Evolutionary conservation across 1,140 invertebrate genomes (phyloP).

Genomic region (Potamilus streckersoni): DNA sequence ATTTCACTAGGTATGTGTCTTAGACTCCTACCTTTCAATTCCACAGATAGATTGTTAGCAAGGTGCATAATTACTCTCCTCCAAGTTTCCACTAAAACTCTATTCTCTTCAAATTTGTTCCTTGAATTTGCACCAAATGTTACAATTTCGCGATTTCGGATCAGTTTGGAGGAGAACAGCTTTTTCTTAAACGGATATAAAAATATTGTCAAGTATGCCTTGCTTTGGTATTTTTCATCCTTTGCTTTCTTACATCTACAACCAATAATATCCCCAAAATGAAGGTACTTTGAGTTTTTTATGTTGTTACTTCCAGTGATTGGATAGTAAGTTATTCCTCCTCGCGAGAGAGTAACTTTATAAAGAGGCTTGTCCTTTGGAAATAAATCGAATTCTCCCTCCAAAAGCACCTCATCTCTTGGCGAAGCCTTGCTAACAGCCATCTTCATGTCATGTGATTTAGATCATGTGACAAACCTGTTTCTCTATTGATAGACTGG

Average conservation of each 20-base stretch:
- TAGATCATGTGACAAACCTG: background rate
- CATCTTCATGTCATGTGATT: constrained; percentile 8
- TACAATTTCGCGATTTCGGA: constrained; percentile 11
- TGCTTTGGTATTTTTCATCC: constrained; percentile 28
- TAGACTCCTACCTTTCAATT: too few species aligned
- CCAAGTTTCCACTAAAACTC: constrained; percentile 25
- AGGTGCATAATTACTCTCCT: constrained; percentile 23
- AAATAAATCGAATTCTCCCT: constrained; percentile 29
- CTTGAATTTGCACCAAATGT: constrained; percentile 22
- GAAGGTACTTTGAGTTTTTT: constrained; percentile 28
- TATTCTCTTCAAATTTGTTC: constrained; percentile 23
- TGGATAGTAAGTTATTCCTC: constrained; percentile 27
- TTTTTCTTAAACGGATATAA: constrained; percentile 26
- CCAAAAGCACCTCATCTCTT: constrained; percentile 19
- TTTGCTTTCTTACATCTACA: constrained; percentile 25
- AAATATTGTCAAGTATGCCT: constrained; percentile 29
- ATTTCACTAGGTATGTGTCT: too few species aligned
- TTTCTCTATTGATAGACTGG: too few species aligned
- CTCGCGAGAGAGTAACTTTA: constrained; percentile 18
- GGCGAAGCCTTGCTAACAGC: constrained; percentile 15
- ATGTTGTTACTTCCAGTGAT: constrained; percentile 10
- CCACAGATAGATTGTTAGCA: too few species aligned
- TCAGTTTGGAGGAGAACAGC: constrained; percentile 24
- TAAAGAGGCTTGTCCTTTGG: constrained; percentile 25
- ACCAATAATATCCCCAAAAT: constrained; percentile 34